Evolutionary conservation across 2,797 vertebrate genomes (phyloP), one percentile per base, ranked within the genome.

Genomic region (Balearica regulorum): DNA sequence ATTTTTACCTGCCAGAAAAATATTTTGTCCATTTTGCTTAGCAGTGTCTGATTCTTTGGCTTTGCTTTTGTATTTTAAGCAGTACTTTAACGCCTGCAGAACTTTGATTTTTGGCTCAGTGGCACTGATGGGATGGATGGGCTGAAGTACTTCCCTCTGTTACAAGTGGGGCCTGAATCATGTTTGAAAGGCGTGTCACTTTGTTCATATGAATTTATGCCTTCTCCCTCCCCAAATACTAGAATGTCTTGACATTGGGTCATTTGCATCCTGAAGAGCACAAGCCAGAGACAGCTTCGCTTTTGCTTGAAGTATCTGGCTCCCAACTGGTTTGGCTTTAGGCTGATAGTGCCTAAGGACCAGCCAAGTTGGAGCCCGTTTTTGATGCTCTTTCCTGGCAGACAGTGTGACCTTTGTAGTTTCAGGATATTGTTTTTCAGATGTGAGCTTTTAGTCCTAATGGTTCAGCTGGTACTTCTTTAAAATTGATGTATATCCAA

Each of bases 391-490:
- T 78, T 83, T 94, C 55, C 76, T 94, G 81, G 73, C 88, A 84
- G 62, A 69, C 44, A 29, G 16, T 7, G 13, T 37, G 44, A 83
- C 68, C 91, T 89, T 93, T 87, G 68, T 91, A 88, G 51, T 89
- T 95, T 83, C 46, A 78, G 41, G 80, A 87, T 90, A 43, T 90
- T 77, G 37, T 77, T 95, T 96, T 87, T 79, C 82, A 79, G 46
- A 83, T 83, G 35, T 39, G 51, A 17, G 25, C 80, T 90, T 82
- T 80, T 79, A 78, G n/a, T 77, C 68, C 66, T 90, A 61, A 60
- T 61, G 25, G n/a, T 76, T 93, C 86, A 91, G 73, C 53, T 78
- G 37, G 54, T 87, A 21, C 44, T 87, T 88, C 22, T 3, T 43
- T 73, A 87, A 86, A 70, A 44, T 21, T 26, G 9, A 8, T 58